Evolutionary conservation across 2,797 vertebrate species (phyloP).

Genomic region (Pipistrellus kuhlii): DNA sequence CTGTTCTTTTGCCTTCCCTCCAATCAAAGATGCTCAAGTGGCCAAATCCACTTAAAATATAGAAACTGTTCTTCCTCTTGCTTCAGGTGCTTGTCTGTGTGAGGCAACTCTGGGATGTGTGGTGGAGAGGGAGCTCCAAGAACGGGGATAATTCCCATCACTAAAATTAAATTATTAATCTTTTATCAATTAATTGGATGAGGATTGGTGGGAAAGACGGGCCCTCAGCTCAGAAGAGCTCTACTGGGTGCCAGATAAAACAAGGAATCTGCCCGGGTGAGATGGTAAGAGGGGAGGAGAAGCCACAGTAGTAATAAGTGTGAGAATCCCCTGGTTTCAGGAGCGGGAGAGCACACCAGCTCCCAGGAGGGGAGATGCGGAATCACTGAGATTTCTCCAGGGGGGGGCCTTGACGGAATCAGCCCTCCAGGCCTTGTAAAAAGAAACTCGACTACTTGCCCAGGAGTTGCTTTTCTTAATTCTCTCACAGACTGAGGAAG

Average conservation of each 20-base stretch:
- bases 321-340: conserved; percentile 66
- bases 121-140: conserved; percentile 43
- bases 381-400: conserved; percentile 71
- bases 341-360: conserved; percentile 40
- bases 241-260: conserved; percentile 74
- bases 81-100: conserved; percentile 60
- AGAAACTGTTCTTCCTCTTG: conserved; percentile 62
- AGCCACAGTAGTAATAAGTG: conserved; percentile 73
- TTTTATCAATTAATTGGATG: conserved; percentile 83
- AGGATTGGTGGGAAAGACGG: conserved; percentile 62
- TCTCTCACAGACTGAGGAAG: conserved; percentile 29
- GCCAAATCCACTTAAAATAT: conserved; percentile 67
- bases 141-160: conserved; percentile 73
- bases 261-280: conserved; percentile 61
- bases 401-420: background rate
- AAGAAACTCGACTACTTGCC: background rate
- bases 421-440: conserved; percentile 59
- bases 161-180: conserved; percentile 83
- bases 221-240: conserved; percentile 70
- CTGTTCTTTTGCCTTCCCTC: conserved; percentile 39
- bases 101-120: conserved; percentile 25
- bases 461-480: conserved; percentile 9
- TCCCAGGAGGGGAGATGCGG: conserved; percentile 47
- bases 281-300: conserved; percentile 38
- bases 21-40: conserved; percentile 70